A percentile compares a stretch with the other conserved stretches of the same genome.
phyloP scores from a whole-genome alignment of 2,888 invertebrate genomes.

The Lingula anatina region DNA sequence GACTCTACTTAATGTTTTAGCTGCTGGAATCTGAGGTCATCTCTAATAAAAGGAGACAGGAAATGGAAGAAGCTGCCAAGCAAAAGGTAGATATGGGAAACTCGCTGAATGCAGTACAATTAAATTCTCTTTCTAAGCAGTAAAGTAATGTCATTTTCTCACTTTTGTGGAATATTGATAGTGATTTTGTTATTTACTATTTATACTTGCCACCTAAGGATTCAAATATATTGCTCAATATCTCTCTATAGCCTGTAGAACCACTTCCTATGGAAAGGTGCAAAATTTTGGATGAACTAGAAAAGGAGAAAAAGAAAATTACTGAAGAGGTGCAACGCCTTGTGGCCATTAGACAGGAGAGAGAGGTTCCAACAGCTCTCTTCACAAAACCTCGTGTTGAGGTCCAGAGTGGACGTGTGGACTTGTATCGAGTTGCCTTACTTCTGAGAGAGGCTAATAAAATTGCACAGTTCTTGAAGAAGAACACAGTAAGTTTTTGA shows the following conservation, averaged over 20 bases:
- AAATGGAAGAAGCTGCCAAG: slow-evolving; percentile 30
- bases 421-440: slow-evolving; percentile 36
- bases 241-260: slow-evolving; percentile 4
- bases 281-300: slow-evolving; percentile 23
- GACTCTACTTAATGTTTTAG: too few species aligned
- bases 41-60: slow-evolving; percentile 31
- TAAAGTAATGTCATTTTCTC: too few species aligned
- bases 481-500: slow-evolving; percentile 37
- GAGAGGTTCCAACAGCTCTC: slow-evolving; percentile 16
- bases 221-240: too few species aligned
- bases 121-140: too few species aligned
- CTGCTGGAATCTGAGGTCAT: slow-evolving; percentile 37
- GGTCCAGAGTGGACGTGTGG: slow-evolving; percentile 17
- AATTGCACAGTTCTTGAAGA: slow-evolving; percentile 42
- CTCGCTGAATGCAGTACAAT: too few species aligned
- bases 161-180: too few species aligned
- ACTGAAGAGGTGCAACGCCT: slow-evolving; percentile 14
- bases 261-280: slow-evolving; percentile 13
- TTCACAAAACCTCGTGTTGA: slow-evolving; percentile 2
- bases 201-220: too few species aligned
- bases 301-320: slow-evolving; percentile 21
- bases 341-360: slow-evolving; percentile 24
- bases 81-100: slow-evolving; percentile 21
- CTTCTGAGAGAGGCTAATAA: slow-evolving; percentile 47
- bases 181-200: too few species aligned